These are phyloP conservation scores for Thecophora atra DNA, from an alignment of 2,888 invertebrate genomes.

Conservation along the genomic window DNA sequence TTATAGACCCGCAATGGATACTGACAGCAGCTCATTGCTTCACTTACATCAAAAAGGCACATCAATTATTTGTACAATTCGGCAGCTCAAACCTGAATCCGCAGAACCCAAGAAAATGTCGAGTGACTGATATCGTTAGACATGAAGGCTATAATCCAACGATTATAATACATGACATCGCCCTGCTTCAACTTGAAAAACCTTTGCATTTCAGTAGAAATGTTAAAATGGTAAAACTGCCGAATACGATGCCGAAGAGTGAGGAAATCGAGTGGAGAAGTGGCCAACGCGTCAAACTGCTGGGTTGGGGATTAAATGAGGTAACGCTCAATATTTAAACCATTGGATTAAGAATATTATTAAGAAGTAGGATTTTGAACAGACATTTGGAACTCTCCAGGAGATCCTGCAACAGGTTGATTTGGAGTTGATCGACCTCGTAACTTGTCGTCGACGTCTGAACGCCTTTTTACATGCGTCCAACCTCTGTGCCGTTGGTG, in stretches of 20 bases:
- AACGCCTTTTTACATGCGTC: slow-evolving; percentile 38
- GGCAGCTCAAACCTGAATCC: slow-evolving; percentile 32
- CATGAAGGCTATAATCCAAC: slow-evolving; percentile 46
- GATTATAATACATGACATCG: slow-evolving; percentile 45
- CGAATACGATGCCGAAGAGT: too few relatives aligned
- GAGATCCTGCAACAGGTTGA: slow-evolving; percentile 36
- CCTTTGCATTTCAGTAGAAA: neutral
- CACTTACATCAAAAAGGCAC: slow-evolving; percentile 38
- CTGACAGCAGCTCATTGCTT: slow-evolving; percentile 47
- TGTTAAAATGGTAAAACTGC: slow-evolving; percentile 22
- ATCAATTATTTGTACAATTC: slow-evolving; percentile 41
- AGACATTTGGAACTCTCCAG: slow-evolving; percentile 40
- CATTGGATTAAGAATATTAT: too few relatives aligned
- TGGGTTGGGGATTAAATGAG: slow-evolving; percentile 44
- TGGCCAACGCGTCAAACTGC: slow-evolving; percentile 13
- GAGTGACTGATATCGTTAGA: slow-evolving; percentile 32
- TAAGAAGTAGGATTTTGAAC: neutral
- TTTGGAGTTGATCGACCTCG: slow-evolving; percentile 30
- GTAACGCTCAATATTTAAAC: too few relatives aligned
- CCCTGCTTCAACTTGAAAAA: slow-evolving; percentile 35
- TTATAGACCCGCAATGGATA: slow-evolving; percentile 41
- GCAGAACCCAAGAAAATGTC: neutral
- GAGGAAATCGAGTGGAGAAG: neutral
- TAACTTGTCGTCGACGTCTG: slow-evolving; percentile 36
- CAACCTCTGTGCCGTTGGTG: slow-evolving; percentile 41